Evolutionary conservation across 2,888 invertebrate species (phyloP).

Genomic region (Acronicta psi): DNA sequence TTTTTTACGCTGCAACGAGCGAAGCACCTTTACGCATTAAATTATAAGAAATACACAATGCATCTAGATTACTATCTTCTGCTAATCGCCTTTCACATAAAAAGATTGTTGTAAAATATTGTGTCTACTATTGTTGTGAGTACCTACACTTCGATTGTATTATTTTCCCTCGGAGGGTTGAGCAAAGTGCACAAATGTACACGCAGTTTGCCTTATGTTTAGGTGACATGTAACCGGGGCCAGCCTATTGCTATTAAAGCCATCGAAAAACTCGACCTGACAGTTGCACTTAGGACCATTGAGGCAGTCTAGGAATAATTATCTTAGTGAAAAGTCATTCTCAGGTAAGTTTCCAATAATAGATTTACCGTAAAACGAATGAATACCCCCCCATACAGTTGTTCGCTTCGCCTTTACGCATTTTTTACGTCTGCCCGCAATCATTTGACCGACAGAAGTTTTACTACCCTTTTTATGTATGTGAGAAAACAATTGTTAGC

Average conservation of each 20-base stretch:
- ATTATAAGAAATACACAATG: neutral
- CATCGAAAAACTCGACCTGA: too few species aligned
- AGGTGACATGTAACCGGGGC: too few species aligned
- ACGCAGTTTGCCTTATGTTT: too few species aligned
- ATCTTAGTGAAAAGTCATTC: too few species aligned
- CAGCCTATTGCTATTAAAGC: too few species aligned
- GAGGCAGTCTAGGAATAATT: too few species aligned
- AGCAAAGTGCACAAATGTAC: too few species aligned
- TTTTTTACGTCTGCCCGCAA: conserved; percentile 59
- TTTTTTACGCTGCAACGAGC: too few species aligned
- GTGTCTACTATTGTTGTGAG: conserved; percentile 10
- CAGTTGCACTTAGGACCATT: too few species aligned
- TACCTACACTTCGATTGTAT: neutral
- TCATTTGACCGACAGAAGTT: conserved; percentile 68
- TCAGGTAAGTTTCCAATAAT: conserved; percentile 40
- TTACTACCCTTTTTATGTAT: conserved; percentile 75
- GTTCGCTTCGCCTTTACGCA: conserved; percentile 52
- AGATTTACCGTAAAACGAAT: conserved; percentile 42
- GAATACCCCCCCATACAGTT: conserved; percentile 42
- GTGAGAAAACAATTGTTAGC: conserved; percentile 82
- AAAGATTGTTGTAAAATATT: conserved; percentile 18
- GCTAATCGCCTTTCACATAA: conserved; percentile 15
- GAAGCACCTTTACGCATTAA: neutral
- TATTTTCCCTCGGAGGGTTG: too few species aligned
- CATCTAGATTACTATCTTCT: conserved; percentile 7